Evolutionary conservation across 2,113 vertebrate species (phyloP), one percentile per base, ranked within the genome.

Genomic region (Bubo bubo): DNA sequence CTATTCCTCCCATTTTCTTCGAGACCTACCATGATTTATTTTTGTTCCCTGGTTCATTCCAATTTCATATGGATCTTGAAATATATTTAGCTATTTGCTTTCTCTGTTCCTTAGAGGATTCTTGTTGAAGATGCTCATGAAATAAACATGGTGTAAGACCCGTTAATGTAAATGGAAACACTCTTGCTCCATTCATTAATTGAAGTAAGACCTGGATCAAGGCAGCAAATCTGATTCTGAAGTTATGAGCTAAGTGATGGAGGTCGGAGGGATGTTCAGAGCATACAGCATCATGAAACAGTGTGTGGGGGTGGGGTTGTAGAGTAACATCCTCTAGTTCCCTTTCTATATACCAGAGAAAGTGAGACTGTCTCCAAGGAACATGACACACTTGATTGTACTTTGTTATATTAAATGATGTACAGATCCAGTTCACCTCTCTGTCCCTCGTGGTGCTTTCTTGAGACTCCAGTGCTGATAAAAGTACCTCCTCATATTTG

Each of bases 341-440:
- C 18, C 12, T 56, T 68, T 63, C 75, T 55, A 1, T 26, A 4
- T 6, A 9, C 26, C 50, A 35, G 4, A 66, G 34, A 34, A 47
- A 53, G 35, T 4, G 13, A 56, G 14, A 8, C 9, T 27, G 43
- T 39, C 26, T 56, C n/a, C 26, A 17, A 20, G 30, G 63, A 26
- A 28, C 45, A 26, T 0, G 0, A 14, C 21, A 6, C 8, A 0
- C 8, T 76, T 52, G 20, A 8, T 18, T 58, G 8, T n/a, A 81
- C 14, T 43, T 39, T 70, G 28, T 10, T 88, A 35, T 62, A 2
- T 30, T 49, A 39, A 52, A 41, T 28, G 49, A 11, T 8, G 5
- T 20, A 18, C 10, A 41, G 52, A 13, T 22, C 47, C 34, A 52
- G 43, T 35, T 10, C 11, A 75, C 26, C 8, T 23, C 55, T 84